Percentiles rank a stretch among this genome's conserved stretches.
phyloP scores from a whole-genome alignment of 2,797 vertebrate species.

The Apogon talboti region DNA sequence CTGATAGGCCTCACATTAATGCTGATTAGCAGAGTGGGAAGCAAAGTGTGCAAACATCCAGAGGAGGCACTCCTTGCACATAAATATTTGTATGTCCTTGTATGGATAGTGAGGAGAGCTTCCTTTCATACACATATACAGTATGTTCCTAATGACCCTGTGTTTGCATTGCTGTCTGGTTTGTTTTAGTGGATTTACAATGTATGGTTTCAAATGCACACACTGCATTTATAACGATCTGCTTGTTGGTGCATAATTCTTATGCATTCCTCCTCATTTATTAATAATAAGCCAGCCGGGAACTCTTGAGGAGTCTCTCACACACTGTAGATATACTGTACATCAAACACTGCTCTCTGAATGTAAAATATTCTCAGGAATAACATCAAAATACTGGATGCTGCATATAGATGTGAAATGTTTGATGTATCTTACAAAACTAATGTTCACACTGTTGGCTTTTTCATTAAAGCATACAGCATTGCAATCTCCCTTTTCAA shows the following conservation, averaged over 20 bases:
- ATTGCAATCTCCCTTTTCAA: constrained; percentile 44
- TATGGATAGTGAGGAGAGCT: constrained; percentile 56
- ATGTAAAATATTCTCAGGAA: constrained; percentile 7
- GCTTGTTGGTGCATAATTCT: constrained; percentile 35
- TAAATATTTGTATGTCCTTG: constrained; percentile 76
- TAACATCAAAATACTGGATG: constrained; percentile 7
- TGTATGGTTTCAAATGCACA: constrained; percentile 21
- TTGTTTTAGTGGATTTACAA: constrained; percentile 16
- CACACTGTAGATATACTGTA: not conserved
- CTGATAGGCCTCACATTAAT: constrained; percentile 49
- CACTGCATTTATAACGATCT: constrained; percentile 26
- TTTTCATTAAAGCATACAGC: constrained; percentile 44
- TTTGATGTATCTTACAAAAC: constrained; percentile 10
- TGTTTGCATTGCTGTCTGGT: constrained; percentile 30
- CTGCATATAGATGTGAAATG: constrained; percentile 10
- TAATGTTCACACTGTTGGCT: constrained; percentile 36
- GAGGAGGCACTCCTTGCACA: constrained; percentile 55
- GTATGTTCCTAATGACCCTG: constrained; percentile 41
- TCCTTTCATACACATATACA: constrained; percentile 10
- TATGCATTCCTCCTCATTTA: constrained; percentile 54
- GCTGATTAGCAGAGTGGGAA: constrained; percentile 64
- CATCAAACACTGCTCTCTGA: constrained; percentile 10
- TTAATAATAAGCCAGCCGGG: constrained; percentile 56
- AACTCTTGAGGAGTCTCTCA: constrained; percentile 24
- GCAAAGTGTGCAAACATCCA: constrained; percentile 64